Base-by-base conservation (phyloP, 2,888 invertebrate genomes). In the Iselma pallidipennis region DNA sequence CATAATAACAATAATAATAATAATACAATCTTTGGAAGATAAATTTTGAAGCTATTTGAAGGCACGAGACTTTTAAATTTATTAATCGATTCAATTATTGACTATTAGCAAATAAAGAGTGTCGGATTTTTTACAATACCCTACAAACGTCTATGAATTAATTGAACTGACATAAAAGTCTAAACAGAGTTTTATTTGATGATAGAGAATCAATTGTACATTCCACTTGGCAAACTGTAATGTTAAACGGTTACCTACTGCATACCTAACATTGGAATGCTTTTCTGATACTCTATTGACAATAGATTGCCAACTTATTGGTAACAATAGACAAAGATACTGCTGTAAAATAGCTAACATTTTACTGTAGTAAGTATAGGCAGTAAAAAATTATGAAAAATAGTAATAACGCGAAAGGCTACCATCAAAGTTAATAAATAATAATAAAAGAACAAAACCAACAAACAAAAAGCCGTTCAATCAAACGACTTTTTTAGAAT, bases 401-500 rank as follows among this genome's bases (percentile, higher is more conserved):
- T n/a, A n/a, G n/a, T n/a, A n/a, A n/a, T n/a, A n/a, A n/a, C n/a
- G n/a, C n/a, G n/a, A n/a, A n/a, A n/a, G n/a, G n/a, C n/a, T n/a
- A n/a, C n/a, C n/a, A n/a, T n/a, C n/a, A n/a, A n/a, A n/a, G n/a
- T n/a, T n/a, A n/a, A n/a, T n/a, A n/a, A n/a, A n/a, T n/a, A n/a
- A n/a, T n/a, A n/a, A n/a, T n/a, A n/a, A n/a, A n/a, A n/a, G n/a
- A n/a, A n/a, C n/a, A n/a, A n/a, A n/a, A 45, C 50, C 49, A 57
- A 57, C 21, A 52, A 49, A 49, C n/a, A n/a, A n/a, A n/a, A n/a
- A n/a, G n/a, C n/a, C 54, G 31, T 56, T 45, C 21, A 48, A 33
- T 31, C 31, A 26, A 53, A 53, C 49, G 57, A 61, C 61, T 61
- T 61, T 57, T n/a, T 57, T 56, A 57, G 56, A 61, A 61, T 61